Percentiles rank a stretch among this genome's conserved stretches.
Evolutionary conservation across 1,140 invertebrate species (phyloP).

Genomic region (Eciton burchellii): DNA sequence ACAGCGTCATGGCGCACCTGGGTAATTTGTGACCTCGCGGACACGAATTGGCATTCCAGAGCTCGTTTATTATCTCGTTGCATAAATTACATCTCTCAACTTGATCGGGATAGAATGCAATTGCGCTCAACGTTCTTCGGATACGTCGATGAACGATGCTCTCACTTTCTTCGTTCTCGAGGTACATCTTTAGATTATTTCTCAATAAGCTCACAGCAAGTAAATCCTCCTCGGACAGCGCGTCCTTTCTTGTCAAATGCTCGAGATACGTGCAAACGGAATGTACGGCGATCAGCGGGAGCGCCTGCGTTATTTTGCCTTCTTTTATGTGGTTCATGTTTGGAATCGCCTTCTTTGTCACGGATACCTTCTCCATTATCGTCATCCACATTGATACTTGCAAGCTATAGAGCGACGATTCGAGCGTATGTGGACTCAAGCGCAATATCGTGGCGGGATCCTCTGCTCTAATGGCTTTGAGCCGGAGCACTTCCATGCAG

Average conservation of each 20-base stretch:
- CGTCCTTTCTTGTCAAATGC: constrained; percentile 58
- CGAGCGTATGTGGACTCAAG: constrained; percentile 66
- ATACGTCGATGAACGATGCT: constrained; percentile 41
- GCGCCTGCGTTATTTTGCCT: constrained; percentile 77
- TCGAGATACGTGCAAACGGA: constrained; percentile 74
- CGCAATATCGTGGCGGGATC: constrained; percentile 59
- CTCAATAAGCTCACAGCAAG: constrained; percentile 75
- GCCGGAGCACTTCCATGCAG: constrained; percentile 80
- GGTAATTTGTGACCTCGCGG: constrained; percentile 79
- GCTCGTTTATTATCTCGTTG: constrained; percentile 71
- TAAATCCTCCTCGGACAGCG: constrained; percentile 66
- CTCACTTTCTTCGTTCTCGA: constrained; percentile 72
- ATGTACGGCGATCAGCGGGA: constrained; percentile 78
- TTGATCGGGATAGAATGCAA: not conserved
- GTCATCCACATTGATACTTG: constrained; percentile 80
- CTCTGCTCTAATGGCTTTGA: constrained; percentile 74
- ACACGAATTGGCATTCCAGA: constrained; percentile 76
- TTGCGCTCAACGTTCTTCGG: constrained; percentile 63
- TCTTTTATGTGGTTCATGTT: constrained; percentile 59
- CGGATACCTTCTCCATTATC: constrained; percentile 75
- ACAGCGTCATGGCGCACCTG: constrained; percentile 80
- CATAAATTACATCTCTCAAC: constrained; percentile 80
- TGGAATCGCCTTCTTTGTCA: constrained; percentile 73
- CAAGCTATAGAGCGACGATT: constrained; percentile 75
- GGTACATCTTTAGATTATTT: constrained; percentile 79